A percentile compares a stretch with the other conserved stretches of the same genome.
phyloP scores from a whole-genome alignment of 2,797 vertebrate genomes.

The Cryptoblepharus egeriae region DNA sequence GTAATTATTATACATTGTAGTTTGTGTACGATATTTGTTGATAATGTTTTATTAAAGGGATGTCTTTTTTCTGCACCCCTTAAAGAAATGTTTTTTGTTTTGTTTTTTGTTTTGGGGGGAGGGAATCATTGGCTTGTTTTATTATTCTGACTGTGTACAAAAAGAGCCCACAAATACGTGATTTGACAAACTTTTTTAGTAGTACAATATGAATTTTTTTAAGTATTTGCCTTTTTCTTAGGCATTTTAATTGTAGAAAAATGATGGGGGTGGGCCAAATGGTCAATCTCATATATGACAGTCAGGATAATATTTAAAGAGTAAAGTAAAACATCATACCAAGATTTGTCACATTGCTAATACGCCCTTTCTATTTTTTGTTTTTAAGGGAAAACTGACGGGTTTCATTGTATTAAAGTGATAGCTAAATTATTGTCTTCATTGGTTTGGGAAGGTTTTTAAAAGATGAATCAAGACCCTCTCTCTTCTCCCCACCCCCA shows the following conservation, averaged over 20 bases:
- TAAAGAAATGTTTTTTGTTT: conserved; percentile 73
- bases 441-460: conserved; percentile 74
- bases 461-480: conserved; percentile 71
- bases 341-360: conserved; percentile 51
- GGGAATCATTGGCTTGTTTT: conserved; percentile 68
- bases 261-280: conserved; percentile 35
- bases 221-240: conserved; percentile 66
- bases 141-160: conserved; percentile 58
- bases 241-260: conserved; percentile 68
- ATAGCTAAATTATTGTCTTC: conserved; percentile 79
- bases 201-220: conserved; percentile 52
- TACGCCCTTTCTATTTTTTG: conserved; percentile 10
- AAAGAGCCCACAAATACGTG: conserved; percentile 42
- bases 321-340: background rate
- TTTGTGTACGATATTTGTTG: conserved; percentile 88
- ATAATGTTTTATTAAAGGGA: conserved; percentile 87
- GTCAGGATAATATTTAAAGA: conserved; percentile 64
- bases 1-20: conserved; percentile 88
- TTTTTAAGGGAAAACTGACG: conserved; percentile 54
- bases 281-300: conserved; percentile 65
- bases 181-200: conserved; percentile 61
- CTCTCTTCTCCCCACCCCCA: conserved; percentile 40
- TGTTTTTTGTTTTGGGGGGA: conserved; percentile 2
- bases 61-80: conserved; percentile 83
- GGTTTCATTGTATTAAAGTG: conserved; percentile 72